Base-by-base conservation (phyloP, 2,797 vertebrate species). In the Scarus forsteni region DNA sequence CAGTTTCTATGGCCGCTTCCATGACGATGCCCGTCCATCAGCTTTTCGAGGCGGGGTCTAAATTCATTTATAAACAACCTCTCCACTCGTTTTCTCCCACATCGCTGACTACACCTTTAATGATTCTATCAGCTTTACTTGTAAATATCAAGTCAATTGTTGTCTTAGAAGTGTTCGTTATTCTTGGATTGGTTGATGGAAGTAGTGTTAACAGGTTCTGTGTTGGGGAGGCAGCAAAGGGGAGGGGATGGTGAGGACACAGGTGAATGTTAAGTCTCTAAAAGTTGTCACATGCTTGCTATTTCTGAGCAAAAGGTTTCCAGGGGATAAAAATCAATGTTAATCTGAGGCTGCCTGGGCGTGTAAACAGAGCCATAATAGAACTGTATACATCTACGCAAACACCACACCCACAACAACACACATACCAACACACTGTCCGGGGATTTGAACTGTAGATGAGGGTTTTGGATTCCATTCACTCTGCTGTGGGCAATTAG, bases 321-420 rank as follows among this genome's bases (percentile, higher is more conserved):
- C 77, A 79, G 65, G 66, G 83, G 81, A 65, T 53, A 63, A 88
- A 89, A 90, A 89, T 90, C 86, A 88, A 90, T 88, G 87, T 83
- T 88, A 87, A 89, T 90, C 85, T 87, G 86, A 79, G 86, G 80
- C 80, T 81, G 83, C 84, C 83, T 84, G 84, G 79, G 81, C 52
- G 46, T 84, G 77, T 86, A 86, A 88, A 90, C 81, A 86, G 44
- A 80, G 34, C 55, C 56, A 66, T 81, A 78, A 86, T 81, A 73
- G 54, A 85, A 75, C 18, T 48, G 27, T 50, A 62, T 9, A 70
- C 56, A 75, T 70, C 18, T 44, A 56, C 70, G 16, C 14, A 52
- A 14, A 35, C 14, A 43, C 8, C 34, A 48, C 60, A 42, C 48
- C 18, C 18, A 64, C 48, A 54, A 72, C 65, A 64, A 62, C n/a